phyloP scores from a whole-genome alignment of 2,113 vertebrate genomes.

The Murina feae region DNA sequence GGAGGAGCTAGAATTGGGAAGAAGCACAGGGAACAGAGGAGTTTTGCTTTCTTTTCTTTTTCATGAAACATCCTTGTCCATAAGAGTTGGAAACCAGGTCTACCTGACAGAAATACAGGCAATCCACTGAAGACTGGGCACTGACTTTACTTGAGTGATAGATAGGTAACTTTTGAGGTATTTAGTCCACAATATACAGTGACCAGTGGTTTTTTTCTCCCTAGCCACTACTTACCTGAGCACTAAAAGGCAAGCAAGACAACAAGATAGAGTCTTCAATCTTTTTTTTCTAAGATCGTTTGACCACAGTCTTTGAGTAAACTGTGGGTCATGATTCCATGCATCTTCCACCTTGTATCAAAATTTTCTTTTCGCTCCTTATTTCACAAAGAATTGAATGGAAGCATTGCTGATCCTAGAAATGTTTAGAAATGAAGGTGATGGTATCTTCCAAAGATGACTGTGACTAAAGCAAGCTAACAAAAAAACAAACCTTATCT shows the following conservation, averaged over 20 bases:
- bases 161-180: background rate
- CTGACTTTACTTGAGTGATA: background rate
- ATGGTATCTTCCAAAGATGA: background rate
- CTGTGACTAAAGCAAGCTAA: background rate
- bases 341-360: background rate
- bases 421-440: background rate
- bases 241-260: background rate
- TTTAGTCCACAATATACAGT: background rate
- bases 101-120: background rate
- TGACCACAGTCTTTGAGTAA: background rate
- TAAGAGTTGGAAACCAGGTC: background rate
- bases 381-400: background rate
- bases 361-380: background rate
- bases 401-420: background rate
- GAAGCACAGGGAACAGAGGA: background rate
- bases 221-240: background rate
- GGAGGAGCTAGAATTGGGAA: background rate
- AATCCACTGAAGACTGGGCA: background rate
- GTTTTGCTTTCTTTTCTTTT: background rate
- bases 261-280: background rate
- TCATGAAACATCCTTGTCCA: background rate
- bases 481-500: background rate
- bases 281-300: background rate
- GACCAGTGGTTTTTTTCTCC: background rate
- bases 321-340: background rate